Evolutionary conservation across 2,113 vertebrate genomes (phyloP), one percentile per base, ranked within the genome.

Genomic region (Sylvilagus bachmani): DNA sequence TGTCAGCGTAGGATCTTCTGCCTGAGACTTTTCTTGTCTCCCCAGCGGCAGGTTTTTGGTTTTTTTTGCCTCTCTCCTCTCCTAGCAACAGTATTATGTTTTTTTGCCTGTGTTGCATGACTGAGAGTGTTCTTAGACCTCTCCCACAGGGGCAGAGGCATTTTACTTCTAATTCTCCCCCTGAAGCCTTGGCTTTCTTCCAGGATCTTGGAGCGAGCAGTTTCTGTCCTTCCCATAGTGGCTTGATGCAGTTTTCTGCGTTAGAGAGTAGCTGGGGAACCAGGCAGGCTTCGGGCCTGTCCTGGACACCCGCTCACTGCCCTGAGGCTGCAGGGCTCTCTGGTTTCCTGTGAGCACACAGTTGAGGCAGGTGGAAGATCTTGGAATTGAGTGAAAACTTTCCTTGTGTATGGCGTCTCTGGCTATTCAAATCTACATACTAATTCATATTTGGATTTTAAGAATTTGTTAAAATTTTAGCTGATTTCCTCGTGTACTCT

Each of bases 161-260:
- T 81, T 91, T 92, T 81, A 24, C 22, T 81, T 70, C 53, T 70
- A 21, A 0, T 83, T 81, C 12, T 85, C 33, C 33, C 22, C 49
- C 73, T 75, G 44, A 91, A 81, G 33, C 38, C 81, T 5, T 94
- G 44, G 29, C 19, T 81, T 94, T 93, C 86, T 96, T 74, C 53
- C 61, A 86, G 53, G 51, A 89, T 27, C 33, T n/a, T 51, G 64
- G 49, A 27, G 9, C 80, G 24, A 77, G 80, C 84, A 22, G 19
- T 84, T 95, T 85, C 44, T 93, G 17, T 84, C 19, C 10, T 90
- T 88, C 44, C 24, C 31, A 62, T 77, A 38, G 11, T 31, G 64
- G 17, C 58, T 38, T n/a, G 36, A 49, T 44, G 49, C 27, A n/a
- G 51, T 80, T 69, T 36, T 62, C 7, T 70, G 1, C 64, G 10